A percentile compares a stretch with the other conserved stretches of the same genome.
Conservation (phyloP, 2,888 invertebrate species). For the Julus scanicus region DNA sequence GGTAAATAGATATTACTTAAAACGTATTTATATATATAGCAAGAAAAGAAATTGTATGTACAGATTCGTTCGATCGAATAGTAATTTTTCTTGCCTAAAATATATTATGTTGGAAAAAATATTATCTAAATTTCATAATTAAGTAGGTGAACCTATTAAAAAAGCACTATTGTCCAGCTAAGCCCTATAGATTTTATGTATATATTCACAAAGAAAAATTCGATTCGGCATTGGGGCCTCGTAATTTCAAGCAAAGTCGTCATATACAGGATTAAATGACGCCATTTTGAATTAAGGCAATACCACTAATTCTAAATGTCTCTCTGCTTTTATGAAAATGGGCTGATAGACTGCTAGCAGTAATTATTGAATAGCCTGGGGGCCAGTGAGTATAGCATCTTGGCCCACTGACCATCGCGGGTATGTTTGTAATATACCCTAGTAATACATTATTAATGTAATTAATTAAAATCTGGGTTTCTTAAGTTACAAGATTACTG, state of each 20-base stretch:
- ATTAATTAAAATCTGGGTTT: background rate
- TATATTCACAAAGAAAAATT: background rate
- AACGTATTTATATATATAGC: constrained; percentile 17
- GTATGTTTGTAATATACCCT: background rate
- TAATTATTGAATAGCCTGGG: constrained; percentile 8
- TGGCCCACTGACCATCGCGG: background rate
- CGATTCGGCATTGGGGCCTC: background rate
- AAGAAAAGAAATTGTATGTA: constrained; percentile 7
- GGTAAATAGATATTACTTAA: constrained; percentile 1
- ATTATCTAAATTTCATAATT: constrained; percentile 17
- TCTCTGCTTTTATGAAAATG: background rate
- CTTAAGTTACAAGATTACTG: background rate
- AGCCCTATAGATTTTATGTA: background rate
- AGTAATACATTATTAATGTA: background rate
- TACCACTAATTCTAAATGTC: background rate
- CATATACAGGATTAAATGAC: constrained; percentile 4
- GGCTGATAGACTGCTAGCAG: constrained; percentile 6
- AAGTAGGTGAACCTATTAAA: constrained; percentile 2
- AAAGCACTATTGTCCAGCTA: constrained; percentile 42
- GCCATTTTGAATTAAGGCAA: constrained; percentile 35
- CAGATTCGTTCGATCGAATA: constrained; percentile 1
- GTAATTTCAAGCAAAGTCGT: background rate
- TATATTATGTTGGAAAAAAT: constrained; percentile 32
- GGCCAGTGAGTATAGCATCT: background rate
- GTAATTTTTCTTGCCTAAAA: constrained; percentile 30